These are phyloP conservation scores for Hoplodrina ambigua DNA, from an alignment of 2,888 invertebrate genomes.

Conservation along the genomic window DNA sequence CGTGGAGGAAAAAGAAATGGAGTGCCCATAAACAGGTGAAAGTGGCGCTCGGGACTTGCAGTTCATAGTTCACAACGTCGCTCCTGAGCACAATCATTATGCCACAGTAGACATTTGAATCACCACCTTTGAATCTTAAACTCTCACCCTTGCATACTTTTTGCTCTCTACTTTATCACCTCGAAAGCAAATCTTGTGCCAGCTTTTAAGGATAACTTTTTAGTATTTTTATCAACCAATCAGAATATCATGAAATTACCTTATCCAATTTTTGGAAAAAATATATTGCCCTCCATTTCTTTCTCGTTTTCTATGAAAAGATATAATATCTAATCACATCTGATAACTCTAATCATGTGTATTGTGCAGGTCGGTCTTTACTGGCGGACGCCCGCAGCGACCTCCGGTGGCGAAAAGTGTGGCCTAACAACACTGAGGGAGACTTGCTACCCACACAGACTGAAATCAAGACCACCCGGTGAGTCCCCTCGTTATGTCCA, in stretches of 20 bases:
- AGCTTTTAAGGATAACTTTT: background rate
- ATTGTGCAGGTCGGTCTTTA: constrained; percentile 90
- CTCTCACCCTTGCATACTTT: background rate
- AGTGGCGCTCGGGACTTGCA: constrained; percentile 18
- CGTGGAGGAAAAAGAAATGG: constrained; percentile 26
- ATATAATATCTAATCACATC: constrained; percentile 24
- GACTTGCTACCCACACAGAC: constrained; percentile 80
- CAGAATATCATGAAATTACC: constrained; percentile 1
- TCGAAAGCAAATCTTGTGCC: constrained; percentile 1
- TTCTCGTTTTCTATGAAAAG: constrained; percentile 17
- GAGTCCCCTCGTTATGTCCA: constrained; percentile 51
- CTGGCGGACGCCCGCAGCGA: constrained; percentile 93
- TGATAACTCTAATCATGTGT: constrained; percentile 26
- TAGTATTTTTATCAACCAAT: constrained; percentile 12
- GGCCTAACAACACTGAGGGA: constrained; percentile 89
- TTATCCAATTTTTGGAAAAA: constrained; percentile 24
- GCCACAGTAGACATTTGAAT: background rate
- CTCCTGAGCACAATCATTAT: background rate
- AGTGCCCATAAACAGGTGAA: constrained; percentile 15
- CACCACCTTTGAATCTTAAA: background rate
- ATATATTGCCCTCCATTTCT: constrained; percentile 18
- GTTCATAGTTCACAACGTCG: constrained; percentile 14
- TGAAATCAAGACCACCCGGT: constrained; percentile 85
- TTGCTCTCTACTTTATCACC: background rate
- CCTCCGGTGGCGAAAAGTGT: constrained; percentile 92